Evolutionary conservation across 2,797 vertebrate genomes (phyloP).

Genomic region (Danio jaintianensis): DNA sequence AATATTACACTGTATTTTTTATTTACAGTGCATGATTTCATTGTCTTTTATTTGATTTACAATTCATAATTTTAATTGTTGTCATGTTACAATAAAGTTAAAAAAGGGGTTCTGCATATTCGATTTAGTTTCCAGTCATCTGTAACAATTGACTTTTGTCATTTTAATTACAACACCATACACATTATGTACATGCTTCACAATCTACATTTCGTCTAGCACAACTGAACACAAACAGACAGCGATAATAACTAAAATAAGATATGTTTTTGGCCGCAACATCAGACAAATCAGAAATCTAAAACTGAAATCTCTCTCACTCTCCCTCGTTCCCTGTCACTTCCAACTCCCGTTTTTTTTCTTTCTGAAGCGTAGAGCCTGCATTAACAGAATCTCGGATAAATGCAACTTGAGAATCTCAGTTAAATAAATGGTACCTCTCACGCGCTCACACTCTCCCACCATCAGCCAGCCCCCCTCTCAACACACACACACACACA

Average conservation of each 20-base stretch:
- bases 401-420: constrained; percentile 49
- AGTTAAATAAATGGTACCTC: constrained; percentile 62
- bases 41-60: neutral
- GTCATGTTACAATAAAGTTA: neutral
- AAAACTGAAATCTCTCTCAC: neutral
- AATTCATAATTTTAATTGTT: neutral
- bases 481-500: constrained; percentile 48
- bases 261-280: neutral
- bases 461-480: constrained; percentile 56
- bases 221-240: too few relatives aligned
- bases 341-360: constrained; percentile 12
- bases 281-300: neutral
- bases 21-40: too few relatives aligned
- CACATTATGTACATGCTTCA: too few relatives aligned
- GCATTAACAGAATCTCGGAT: constrained; percentile 52
- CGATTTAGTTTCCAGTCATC: neutral
- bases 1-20: too few relatives aligned
- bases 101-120: neutral
- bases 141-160: neutral
- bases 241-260: neutral
- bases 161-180: too few relatives aligned
- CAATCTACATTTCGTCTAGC: too few relatives aligned
- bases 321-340: constrained; percentile 15
- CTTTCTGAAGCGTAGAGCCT: constrained; percentile 23
- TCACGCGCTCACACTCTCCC: constrained; percentile 58